These are phyloP conservation scores for Lineus longissimus DNA, from an alignment of 1,140 invertebrate species.

Conservation along the genomic window DNA sequence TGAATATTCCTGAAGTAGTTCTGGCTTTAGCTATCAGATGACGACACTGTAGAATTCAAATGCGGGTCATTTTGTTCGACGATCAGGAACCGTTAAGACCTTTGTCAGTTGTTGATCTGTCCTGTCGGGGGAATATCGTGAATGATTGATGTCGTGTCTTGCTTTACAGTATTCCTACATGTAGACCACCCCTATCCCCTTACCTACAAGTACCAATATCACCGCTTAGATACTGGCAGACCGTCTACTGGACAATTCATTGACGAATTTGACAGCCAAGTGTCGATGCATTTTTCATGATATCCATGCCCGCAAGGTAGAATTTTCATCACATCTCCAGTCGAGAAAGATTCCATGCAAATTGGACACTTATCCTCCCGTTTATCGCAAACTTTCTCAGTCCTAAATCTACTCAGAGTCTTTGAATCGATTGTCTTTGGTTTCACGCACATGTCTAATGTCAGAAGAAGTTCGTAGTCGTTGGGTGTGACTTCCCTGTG, in stretches of 20 bases:
- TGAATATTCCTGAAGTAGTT: too few species aligned
- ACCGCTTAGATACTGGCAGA: constrained; percentile 26
- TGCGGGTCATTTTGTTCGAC: too few species aligned
- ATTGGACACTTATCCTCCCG: constrained; percentile 30
- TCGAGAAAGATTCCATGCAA: constrained; percentile 38
- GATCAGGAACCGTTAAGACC: too few species aligned
- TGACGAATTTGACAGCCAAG: constrained; percentile 42
- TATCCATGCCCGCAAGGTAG: constrained; percentile 43
- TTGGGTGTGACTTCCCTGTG: not conserved
- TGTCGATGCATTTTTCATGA: constrained; percentile 39
- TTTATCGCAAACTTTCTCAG: constrained; percentile 15
- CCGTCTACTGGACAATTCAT: constrained; percentile 45
- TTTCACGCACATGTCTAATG: not conserved
- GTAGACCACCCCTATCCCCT: too few species aligned
- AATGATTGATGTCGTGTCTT: too few species aligned
- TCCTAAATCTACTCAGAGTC: not conserved
- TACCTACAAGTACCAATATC: too few species aligned
- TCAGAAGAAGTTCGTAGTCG: not conserved
- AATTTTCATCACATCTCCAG: constrained; percentile 38
- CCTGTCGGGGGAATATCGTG: too few species aligned
- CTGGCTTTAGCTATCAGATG: too few species aligned
- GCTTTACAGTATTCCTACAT: too few species aligned
- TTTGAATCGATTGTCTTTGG: not conserved
- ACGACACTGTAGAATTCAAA: too few species aligned
- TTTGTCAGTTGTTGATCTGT: too few species aligned